These are phyloP conservation scores for Piliocolobus tephrosceles DNA, from an alignment of 2,113 vertebrate species.

Conservation along the genomic window DNA sequence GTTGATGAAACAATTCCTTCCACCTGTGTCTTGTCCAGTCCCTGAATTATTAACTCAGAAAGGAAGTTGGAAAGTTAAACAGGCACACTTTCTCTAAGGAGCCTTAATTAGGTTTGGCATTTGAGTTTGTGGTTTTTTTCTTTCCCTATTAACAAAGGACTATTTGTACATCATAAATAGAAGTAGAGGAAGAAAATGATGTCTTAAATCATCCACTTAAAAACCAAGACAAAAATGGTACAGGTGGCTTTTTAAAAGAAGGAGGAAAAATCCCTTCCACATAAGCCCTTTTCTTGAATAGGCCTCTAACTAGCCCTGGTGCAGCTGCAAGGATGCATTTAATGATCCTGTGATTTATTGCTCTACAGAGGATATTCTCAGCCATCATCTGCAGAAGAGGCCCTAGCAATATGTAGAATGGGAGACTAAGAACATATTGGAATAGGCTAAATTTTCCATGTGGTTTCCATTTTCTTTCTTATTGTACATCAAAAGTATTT, in stretches of 20 bases:
- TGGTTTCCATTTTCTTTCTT: conserved; percentile 78
- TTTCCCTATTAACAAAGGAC: conserved; percentile 73
- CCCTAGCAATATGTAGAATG: conserved; percentile 77
- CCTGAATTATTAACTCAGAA: conserved; percentile 79
- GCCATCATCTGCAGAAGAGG: conserved; percentile 79
- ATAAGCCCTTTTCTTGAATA: conserved; percentile 85
- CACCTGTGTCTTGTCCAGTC: conserved; percentile 68
- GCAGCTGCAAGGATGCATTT: conserved; percentile 84
- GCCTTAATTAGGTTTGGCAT: conserved; percentile 80
- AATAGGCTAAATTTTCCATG: conserved; percentile 77
- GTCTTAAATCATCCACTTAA: conserved; percentile 83
- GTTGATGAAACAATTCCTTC: conserved; percentile 73
- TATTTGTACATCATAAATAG: conserved; percentile 82
- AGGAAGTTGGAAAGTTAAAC: conserved; percentile 82
- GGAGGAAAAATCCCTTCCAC: conserved; percentile 66
- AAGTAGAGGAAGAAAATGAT: conserved; percentile 81
- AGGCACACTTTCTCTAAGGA: conserved; percentile 80
- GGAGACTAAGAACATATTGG: conserved; percentile 77
- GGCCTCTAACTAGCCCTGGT: conserved; percentile 82
- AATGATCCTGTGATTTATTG: conserved; percentile 83
- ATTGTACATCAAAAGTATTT: conserved; percentile 73
- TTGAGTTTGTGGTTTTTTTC: conserved; percentile 36
- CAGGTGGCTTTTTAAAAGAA: conserved; percentile 78
- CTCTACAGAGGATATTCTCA: conserved; percentile 73
- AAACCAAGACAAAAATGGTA: conserved; percentile 78